A percentile compares a stretch with the other conserved stretches of the same genome.
Conservation (phyloP, 2,797 vertebrate species). For the Sebastes diaconus region DNA sequence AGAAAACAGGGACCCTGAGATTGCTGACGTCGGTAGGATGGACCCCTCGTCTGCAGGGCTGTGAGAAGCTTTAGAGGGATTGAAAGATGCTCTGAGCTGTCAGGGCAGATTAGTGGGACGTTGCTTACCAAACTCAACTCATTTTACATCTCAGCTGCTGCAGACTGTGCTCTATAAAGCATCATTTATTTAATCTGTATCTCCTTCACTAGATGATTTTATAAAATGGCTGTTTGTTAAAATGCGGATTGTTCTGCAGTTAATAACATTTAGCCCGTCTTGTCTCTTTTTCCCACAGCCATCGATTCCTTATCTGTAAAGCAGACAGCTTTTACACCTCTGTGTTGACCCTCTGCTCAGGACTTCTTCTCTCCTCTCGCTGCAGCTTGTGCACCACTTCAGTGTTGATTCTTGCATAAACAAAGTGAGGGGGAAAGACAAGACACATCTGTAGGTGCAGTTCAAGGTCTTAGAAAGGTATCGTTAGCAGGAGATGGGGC, state of each 20-base stretch:
- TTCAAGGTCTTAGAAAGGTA: conserved; percentile 18
- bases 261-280: conserved; percentile 3
- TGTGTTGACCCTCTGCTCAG: not conserved
- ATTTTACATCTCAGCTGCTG: not conserved
- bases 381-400: not conserved
- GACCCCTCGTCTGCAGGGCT: conserved; percentile 20
- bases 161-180: not conserved
- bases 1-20: conserved; percentile 60
- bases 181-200: not conserved
- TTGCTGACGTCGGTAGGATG: conserved; percentile 39
- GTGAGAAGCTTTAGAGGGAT: conserved; percentile 34
- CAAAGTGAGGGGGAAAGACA: not conserved
- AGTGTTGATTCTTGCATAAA: conserved; percentile 15
- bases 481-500: conserved; percentile 1
- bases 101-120: not conserved
- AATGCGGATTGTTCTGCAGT: not conserved
- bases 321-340: conserved; percentile 5
- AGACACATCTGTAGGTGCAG: conserved; percentile 20
- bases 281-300: conserved; percentile 5
- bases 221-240: not conserved
- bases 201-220: not conserved
- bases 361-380: not conserved
- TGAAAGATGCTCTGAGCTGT: conserved; percentile 17
- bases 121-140: not conserved
- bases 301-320: not conserved